Evolutionary conservation across 2,888 invertebrate genomes (phyloP), one percentile per base, ranked within the genome.

Genomic region (Cylloceria caligata): DNA sequence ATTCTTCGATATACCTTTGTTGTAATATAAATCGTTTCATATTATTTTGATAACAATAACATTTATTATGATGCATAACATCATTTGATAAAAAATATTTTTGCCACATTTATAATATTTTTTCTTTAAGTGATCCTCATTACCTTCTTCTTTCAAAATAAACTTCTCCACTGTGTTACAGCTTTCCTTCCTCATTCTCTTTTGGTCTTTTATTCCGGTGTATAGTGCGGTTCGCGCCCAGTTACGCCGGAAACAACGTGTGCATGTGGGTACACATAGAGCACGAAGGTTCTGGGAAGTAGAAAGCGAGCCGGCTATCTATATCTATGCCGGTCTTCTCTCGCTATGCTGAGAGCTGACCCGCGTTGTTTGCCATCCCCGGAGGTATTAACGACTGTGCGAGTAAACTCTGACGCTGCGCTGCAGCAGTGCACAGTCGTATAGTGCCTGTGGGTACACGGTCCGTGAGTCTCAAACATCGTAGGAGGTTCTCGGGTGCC

Each of bases 341-440:
- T 19, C 36, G 39, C 78, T 81, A 76, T 57, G 81, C 84, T 84
- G 84, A 74, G 84, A 88, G 85, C 85, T 88, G 88, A 88, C 86
- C 86, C 79, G 83, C 73, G 87, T 86, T 85, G 86, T 87, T 88
- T 85, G 85, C 84, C 78, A 87, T 75, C 81, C 85, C 83, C 80
- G 83, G 83, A 87, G 88, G 85, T 86, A 88, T 88, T 88, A 89
- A 86, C 87, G 84, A 77, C 81, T 82, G 83, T 77, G 81, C 84
- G 83, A 85, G 84, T 83, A 83, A 87, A 86, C 85, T 88, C 75
- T 39, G 76, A 47, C 60, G 68, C 74, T 71, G 65, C 52, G 76
- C 65, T 67, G 68, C 68, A 68, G 64, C 68, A 72, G 68, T 47
- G 39, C 60, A 39, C 65, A 47, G 62, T 27, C 55, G 27, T 57